Evolutionary conservation across 2,888 invertebrate genomes (phyloP).

Genomic region (Atrina japonica): DNA sequence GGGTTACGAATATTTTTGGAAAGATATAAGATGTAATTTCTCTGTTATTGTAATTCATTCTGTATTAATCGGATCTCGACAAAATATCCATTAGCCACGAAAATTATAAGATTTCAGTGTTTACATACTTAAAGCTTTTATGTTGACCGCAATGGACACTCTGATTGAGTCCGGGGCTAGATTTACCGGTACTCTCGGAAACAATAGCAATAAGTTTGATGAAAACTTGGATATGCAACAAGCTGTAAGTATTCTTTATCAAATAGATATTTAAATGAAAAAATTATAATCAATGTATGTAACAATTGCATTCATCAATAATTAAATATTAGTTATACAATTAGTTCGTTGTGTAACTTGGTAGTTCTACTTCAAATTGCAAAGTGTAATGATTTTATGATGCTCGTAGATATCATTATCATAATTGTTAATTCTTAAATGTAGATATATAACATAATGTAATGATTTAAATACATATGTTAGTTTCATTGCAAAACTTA

Average conservation of each 20-base stretch:
- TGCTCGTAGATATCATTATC: too few relatives aligned
- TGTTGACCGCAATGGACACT: constrained; percentile 19
- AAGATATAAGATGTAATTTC: constrained; percentile 31
- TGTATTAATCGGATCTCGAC: constrained; percentile 28
- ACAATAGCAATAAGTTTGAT: background rate
- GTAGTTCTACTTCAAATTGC: too few relatives aligned
- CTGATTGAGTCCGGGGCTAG: constrained; percentile 11
- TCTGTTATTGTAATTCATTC: constrained; percentile 28
- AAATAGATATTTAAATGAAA: too few relatives aligned
- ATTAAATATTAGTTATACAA: too few relatives aligned
- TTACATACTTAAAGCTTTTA: constrained; percentile 24
- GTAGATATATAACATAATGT: too few relatives aligned
- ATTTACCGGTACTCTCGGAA: background rate
- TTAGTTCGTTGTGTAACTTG: too few relatives aligned
- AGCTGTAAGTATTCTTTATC: constrained; percentile 20
- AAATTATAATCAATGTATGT: too few relatives aligned
- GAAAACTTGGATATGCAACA: constrained; percentile 25
- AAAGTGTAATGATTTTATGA: too few relatives aligned
- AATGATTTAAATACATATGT: too few relatives aligned
- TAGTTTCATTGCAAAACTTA: too few relatives aligned
- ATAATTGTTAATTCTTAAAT: too few relatives aligned
- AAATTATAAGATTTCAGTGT: constrained; percentile 15
- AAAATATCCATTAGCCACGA: constrained; percentile 21
- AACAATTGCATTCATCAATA: too few relatives aligned
- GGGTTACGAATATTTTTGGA: constrained; percentile 27